Evolutionary conservation across 2,888 invertebrate species (phyloP).

Genomic region (Octonoba sinensis): DNA sequence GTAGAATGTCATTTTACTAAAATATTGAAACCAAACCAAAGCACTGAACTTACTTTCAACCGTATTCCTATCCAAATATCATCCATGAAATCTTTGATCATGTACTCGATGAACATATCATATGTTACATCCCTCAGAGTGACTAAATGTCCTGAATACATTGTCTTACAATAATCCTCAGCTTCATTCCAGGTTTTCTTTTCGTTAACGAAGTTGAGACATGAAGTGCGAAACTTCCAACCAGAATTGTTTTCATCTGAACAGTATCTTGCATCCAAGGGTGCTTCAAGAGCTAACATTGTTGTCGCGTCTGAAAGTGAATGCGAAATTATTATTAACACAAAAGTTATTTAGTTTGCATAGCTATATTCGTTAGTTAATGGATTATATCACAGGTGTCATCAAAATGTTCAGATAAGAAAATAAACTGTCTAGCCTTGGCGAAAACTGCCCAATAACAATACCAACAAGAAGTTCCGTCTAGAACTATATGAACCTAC

Average conservation of each 20-base stretch:
- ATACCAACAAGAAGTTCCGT: too few species aligned
- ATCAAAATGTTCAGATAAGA: too few species aligned
- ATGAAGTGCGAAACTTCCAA: slow-evolving; percentile 18
- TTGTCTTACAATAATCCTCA: slow-evolving; percentile 14
- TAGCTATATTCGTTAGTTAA: too few species aligned
- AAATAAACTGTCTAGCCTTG: too few species aligned
- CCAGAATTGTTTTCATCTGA: slow-evolving; percentile 1
- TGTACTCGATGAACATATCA: slow-evolving; percentile 19
- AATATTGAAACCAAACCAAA: too few species aligned
- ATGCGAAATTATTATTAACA: too few species aligned
- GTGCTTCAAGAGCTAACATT: not conserved
- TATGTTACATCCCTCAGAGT: slow-evolving; percentile 22
- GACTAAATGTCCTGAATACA: slow-evolving; percentile 23
- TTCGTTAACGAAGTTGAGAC: slow-evolving; percentile 1
- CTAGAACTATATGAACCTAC: too few species aligned
- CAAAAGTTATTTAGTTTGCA: too few species aligned
- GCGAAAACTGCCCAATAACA: too few species aligned
- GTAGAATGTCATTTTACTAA: too few species aligned
- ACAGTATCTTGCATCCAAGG: slow-evolving; percentile 23
- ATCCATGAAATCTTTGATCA: not conserved
- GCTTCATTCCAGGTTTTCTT: slow-evolving; percentile 23
- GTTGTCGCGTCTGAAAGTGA: not conserved
- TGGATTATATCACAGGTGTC: too few species aligned
- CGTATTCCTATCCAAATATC: slow-evolving; percentile 30
- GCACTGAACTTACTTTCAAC: slow-evolving; percentile 6